Base-by-base conservation (phyloP, 2,888 invertebrate species). In the Mythimna lalbum region DNA sequence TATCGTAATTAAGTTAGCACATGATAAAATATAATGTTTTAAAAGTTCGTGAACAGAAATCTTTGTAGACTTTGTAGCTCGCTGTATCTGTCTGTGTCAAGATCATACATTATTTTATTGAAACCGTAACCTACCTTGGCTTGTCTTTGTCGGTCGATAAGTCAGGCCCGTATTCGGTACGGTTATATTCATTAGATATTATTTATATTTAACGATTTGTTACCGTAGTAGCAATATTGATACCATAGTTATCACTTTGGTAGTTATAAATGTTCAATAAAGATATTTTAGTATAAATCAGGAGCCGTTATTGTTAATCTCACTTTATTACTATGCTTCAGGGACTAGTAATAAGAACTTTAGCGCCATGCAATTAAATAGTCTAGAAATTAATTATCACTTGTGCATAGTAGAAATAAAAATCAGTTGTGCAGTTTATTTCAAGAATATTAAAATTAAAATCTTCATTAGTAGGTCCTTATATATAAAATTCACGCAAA, bases 1-100 rank as follows among this genome's bases (percentile, higher is more conserved):
- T 80, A 74, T 72, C 68, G 66, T 83, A 70, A 82, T 83, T 75
- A 82, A 78, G 71, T 78, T 78, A 71, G 79, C 76, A 82, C 76
- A 68, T 74, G 71, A 74, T 80, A 70, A 78, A 82, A 70, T 74
- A 67, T 74, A 74, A 81, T 71, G 69, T 47, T 73, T 68, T 66
- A 64, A 70, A 62, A 31, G 63, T 67, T 70, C 36, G 68, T 68
- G 65, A 69, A 62, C 53, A 63, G 66, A 73, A 64, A 69, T 76
- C 53, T 66, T 60, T 75, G 57, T 57, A 64, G 39, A 57, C 61
- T 53, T 72, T 70, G 19, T 36, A 56, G 47, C 47, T 49, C 47
- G 3, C 47, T 47, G n/a, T 59, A 39, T 53, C 39, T 67, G 78
- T 64, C 14, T 55, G 62, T 68, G 69, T 80, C 71, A 72, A 74